These are phyloP conservation scores for Aporrectodea caliginosa DNA, from an alignment of 1,140 invertebrate species.

Conservation along the genomic window DNA sequence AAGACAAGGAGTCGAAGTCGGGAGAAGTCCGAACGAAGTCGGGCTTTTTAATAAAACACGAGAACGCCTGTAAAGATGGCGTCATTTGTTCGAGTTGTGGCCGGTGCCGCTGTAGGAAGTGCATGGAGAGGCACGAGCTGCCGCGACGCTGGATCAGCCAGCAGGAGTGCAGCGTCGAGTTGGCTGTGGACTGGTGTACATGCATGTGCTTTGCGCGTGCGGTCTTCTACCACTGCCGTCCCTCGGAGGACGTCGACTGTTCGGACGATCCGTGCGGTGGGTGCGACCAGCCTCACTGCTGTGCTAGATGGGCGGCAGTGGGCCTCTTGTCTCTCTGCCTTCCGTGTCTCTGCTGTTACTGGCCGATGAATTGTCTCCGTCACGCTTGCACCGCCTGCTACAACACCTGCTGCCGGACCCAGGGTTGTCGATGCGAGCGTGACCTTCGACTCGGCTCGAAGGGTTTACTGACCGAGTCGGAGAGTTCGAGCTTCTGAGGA, in stretches of 20 bases:
- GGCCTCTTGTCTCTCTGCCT: conserved; percentile 70
- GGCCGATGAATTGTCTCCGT: too few relatives aligned
- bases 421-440: too few relatives aligned
- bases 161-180: conserved; percentile 79
- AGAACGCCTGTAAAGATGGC: conserved; percentile 54
- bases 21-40: too few relatives aligned
- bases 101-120: conserved; percentile 78
- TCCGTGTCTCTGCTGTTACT: too few relatives aligned
- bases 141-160: conserved; percentile 76
- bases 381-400: too few relatives aligned
- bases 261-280: conserved; percentile 85
- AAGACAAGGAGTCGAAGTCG: too few relatives aligned
- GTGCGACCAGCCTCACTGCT: conserved; percentile 60
- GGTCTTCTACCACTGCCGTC: conserved; percentile 83
- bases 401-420: too few relatives aligned
- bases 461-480: too few relatives aligned
- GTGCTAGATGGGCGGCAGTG: conserved; percentile 79
- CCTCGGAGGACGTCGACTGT: conserved; percentile 65
- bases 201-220: conserved; percentile 90
- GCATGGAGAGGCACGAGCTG: conserved; percentile 74
- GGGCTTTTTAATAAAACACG: too few relatives aligned
- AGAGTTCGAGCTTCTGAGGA: too few relatives aligned
- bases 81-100: conserved; percentile 82
- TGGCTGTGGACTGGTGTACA: conserved; percentile 78
- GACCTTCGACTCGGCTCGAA: too few relatives aligned